phyloP scores from a whole-genome alignment of 2,113 vertebrate genomes.

The Eublepharis macularius region DNA sequence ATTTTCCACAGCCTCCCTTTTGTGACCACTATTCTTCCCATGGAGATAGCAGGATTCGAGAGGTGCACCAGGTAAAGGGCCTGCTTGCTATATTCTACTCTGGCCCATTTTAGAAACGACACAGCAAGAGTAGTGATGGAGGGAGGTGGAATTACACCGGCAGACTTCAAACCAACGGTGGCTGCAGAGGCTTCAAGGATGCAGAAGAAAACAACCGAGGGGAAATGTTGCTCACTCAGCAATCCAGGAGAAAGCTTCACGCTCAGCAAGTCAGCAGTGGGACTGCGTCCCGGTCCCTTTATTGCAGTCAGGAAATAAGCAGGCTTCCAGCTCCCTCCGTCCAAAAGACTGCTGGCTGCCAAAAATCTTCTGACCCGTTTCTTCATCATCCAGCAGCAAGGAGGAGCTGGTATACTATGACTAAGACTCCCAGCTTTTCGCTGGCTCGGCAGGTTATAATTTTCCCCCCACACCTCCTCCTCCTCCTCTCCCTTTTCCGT shows the following conservation, averaged over 20 bases:
- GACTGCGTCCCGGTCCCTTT: slow-evolving; percentile 26
- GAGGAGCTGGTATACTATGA: slow-evolving; percentile 28
- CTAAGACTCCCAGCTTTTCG: slow-evolving; percentile 19
- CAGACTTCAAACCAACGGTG: background rate
- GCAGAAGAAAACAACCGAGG: background rate
- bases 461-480: background rate
- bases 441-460: slow-evolving; percentile 40
- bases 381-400: slow-evolving; percentile 36
- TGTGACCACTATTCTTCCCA: too few relatives aligned
- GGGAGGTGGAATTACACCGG: background rate
- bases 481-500: background rate
- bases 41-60: too few relatives aligned
- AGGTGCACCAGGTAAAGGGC: too few relatives aligned
- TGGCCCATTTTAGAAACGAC: background rate
- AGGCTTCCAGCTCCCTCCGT: slow-evolving; percentile 33
- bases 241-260: slow-evolving; percentile 25
- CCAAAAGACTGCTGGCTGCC: slow-evolving; percentile 34
- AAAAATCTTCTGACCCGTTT: slow-evolving; percentile 35
- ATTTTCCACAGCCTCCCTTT: too few relatives aligned
- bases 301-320: slow-evolving; percentile 31
- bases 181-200: background rate
- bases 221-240: slow-evolving; percentile 38
- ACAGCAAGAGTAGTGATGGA: too few relatives aligned
- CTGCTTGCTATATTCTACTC: too few relatives aligned
- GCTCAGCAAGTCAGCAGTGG: background rate